Percentiles rank a stretch among this genome's conserved stretches.
Evolutionary conservation across 2,888 invertebrate species (phyloP).

Genomic region (Dyspetes luteomarginatus): DNA sequence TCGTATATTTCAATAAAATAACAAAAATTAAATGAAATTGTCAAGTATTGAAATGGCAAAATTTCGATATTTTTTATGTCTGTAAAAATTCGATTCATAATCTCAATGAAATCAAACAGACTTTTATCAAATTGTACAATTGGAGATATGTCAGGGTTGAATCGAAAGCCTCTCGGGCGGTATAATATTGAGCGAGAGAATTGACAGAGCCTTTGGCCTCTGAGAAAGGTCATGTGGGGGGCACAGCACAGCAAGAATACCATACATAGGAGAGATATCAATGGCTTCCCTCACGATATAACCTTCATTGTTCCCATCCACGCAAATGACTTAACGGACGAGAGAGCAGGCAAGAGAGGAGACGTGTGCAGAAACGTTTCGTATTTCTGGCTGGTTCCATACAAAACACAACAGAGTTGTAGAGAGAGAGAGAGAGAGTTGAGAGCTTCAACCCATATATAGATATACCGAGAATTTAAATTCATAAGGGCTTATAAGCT

Average conservation of each 20-base stretch:
- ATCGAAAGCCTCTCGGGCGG: conserved; percentile 28
- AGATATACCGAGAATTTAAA: too few relatives aligned
- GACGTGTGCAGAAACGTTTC: conserved; percentile 9
- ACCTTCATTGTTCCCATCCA: conserved; percentile 50
- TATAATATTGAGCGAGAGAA: conserved; percentile 42
- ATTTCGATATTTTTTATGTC: too few relatives aligned
- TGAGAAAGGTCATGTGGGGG: conserved; percentile 28
- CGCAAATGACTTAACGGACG: conserved; percentile 21
- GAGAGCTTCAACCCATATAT: conserved; percentile 25
- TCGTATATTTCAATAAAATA: background rate
- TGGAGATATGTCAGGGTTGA: background rate
- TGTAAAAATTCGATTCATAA: too few relatives aligned
- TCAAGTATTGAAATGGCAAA: too few relatives aligned
- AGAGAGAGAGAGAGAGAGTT: too few relatives aligned
- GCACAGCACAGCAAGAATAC: conserved; percentile 7
- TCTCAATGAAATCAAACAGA: too few relatives aligned
- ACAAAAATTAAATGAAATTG: too few relatives aligned
- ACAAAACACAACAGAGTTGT: conserved; percentile 16
- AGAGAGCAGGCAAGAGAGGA: background rate
- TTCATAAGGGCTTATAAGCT: too few relatives aligned
- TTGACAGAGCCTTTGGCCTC: conserved; percentile 34
- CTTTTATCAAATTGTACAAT: too few relatives aligned
- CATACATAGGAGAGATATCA: conserved; percentile 41
- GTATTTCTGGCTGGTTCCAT: conserved; percentile 24
- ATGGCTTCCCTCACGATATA: conserved; percentile 45